phyloP scores from a whole-genome alignment of 2,888 invertebrate genomes.

The Campoletis raptor region DNA sequence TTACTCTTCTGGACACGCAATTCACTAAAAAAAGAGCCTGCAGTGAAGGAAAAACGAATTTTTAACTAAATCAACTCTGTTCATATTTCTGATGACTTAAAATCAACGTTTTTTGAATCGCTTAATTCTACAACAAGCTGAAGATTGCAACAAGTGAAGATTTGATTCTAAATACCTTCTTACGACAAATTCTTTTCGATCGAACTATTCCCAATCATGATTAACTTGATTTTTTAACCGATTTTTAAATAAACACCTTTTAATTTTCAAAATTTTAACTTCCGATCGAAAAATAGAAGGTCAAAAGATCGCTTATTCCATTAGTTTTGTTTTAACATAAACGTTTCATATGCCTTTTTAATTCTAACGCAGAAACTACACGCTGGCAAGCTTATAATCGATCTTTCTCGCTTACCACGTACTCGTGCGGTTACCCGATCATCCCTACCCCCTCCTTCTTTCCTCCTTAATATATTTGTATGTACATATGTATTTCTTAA shows the following conservation, averaged over 20 bases:
- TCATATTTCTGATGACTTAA: neutral
- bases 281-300: neutral
- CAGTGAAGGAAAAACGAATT: neutral
- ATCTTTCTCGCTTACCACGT: conserved; percentile 59
- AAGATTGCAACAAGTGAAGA: too few species aligned
- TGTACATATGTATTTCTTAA: conserved; percentile 34
- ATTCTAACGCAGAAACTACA: conserved; percentile 12
- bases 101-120: neutral
- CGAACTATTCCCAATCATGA: too few species aligned
- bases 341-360: neutral
- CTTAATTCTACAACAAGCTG: too few species aligned
- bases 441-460: conserved; percentile 44
- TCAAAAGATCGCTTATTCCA: neutral
- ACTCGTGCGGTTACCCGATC: conserved; percentile 66
- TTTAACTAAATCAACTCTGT: neutral
- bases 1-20: neutral
- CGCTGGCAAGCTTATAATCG: conserved; percentile 55
- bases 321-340: neutral
- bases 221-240: neutral
- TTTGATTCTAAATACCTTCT: neutral
- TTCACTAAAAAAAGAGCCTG: neutral
- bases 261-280: neutral
- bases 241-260: neutral
- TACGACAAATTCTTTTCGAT: too few species aligned
- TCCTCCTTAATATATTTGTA: conserved; percentile 37